Evolutionary conservation across 2,888 invertebrate species (phyloP), one percentile per base, ranked within the genome.

Genomic region (Iselma pallidipennis): DNA sequence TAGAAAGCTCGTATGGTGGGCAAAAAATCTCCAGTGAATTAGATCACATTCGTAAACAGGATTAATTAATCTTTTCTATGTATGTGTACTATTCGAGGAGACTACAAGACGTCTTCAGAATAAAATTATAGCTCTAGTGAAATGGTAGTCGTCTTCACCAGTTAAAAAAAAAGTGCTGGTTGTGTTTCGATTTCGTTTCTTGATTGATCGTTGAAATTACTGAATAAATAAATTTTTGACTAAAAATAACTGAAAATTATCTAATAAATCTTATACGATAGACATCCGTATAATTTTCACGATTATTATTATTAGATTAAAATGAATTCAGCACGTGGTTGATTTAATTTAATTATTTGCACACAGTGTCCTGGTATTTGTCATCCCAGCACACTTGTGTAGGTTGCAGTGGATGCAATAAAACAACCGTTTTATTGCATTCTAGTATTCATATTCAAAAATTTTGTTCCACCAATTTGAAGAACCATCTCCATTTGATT

Each of bases 331-430:
- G 66, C 66, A 66, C 66, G 66, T 66, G 66, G 62, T 59, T 57
- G 57, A 45, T 65, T 62, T 64, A 61, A 68, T 66, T 64, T 66
- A 63, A 68, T 68, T 68, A 68, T 66, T 65, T n/a, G n/a, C 61
- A 33, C 55, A 57, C 62, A 50, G 26, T 7, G 7, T 7, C 4
- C 48, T 53, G n/a, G 42, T 55, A 60, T 64, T 66, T 64, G 66
- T 67, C 55, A 61, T 64, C 63, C 54, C 67, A 63, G 65, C 67
- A 63, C 52, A 63, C 19, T 54, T 4, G 65, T 56, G 66, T 66
- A 51, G 65, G 66, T 42, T 37, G 57, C 28, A 25, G 28, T 60
- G 55, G 31, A 53, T 59, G 6, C 23, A 54, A 55, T 59, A 57
- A 57, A 52, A n/a, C 25, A 53, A 62, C 50, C 51, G 55, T 58